Conservation (phyloP, 2,888 invertebrate species). For the Syritta pipiens region DNA sequence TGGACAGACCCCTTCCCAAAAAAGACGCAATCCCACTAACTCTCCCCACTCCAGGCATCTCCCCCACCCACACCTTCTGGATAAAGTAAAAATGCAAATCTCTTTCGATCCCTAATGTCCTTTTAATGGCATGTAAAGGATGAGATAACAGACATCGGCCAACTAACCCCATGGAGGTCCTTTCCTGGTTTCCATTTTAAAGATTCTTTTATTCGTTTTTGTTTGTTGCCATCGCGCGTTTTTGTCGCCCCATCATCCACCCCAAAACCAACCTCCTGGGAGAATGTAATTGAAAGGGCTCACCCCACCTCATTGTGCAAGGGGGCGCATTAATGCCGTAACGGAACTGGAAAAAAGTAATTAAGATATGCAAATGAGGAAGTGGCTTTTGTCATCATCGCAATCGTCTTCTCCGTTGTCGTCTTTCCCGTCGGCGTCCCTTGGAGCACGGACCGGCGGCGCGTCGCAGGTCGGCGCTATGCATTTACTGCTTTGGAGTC, state of each 20-base stretch:
- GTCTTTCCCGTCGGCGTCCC: too few species aligned
- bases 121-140: constrained; percentile 69
- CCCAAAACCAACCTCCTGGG: too few species aligned
- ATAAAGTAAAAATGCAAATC: constrained; percentile 65
- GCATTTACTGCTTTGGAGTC: too few species aligned
- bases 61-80: too few species aligned
- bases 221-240: background rate
- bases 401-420: too few species aligned
- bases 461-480: too few species aligned
- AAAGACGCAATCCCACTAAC: too few species aligned
- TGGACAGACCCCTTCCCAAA: too few species aligned
- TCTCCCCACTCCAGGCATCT: too few species aligned
- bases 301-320: constrained; percentile 57
- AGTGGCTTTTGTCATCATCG: constrained; percentile 65
- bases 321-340: constrained; percentile 56
- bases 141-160: constrained; percentile 63
- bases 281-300: constrained; percentile 66
- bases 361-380: constrained; percentile 69
- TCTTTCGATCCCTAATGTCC: constrained; percentile 69
- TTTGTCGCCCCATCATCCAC: too few species aligned
- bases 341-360: constrained; percentile 68
- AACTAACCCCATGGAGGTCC: constrained; percentile 53
- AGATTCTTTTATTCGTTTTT: background rate
- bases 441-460: too few species aligned
- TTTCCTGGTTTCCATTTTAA: too few species aligned